Conservation (phyloP, 2,113 vertebrate species). For the Lutjanus erythropterus region DNA sequence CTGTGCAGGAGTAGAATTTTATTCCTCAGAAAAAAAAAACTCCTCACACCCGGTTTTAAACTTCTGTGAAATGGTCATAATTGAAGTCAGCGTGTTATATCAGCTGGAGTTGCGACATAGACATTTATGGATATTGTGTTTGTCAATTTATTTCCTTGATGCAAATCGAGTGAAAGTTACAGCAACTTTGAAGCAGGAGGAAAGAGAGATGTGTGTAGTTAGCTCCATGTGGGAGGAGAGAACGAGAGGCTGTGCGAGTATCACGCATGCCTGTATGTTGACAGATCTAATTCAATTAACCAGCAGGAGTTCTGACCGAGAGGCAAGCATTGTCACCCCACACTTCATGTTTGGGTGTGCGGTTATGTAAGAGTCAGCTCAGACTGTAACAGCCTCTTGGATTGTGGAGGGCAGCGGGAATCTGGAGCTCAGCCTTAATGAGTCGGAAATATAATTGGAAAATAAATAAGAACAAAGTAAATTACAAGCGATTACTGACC, state of each 20-base stretch:
- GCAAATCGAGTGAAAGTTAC: not conserved
- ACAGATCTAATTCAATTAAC: constrained; percentile 49
- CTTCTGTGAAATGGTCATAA: not conserved
- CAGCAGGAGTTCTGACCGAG: constrained; percentile 25
- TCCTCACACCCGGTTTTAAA: not conserved
- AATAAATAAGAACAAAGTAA: constrained; percentile 8
- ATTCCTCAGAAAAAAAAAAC: not conserved
- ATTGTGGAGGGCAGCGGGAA: not conserved
- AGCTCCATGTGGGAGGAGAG: not conserved
- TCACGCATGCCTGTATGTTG: constrained; percentile 15
- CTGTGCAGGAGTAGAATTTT: not conserved
- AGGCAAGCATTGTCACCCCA: not conserved
- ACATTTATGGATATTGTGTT: not conserved
- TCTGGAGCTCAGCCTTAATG: constrained; percentile 8
- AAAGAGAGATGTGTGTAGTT: not conserved
- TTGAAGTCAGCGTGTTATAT: not conserved
- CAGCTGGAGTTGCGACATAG: not conserved
- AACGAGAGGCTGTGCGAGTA: not conserved
- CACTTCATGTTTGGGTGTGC: constrained; percentile 2
- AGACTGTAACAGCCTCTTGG: not conserved
- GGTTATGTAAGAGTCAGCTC: constrained; percentile 21
- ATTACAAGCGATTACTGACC: constrained; percentile 9
- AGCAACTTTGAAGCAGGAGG: not conserved
- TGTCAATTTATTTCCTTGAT: not conserved
- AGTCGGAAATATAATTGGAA: constrained; percentile 1